Base-by-base conservation (phyloP, 2,797 vertebrate species). In the Fistularia tabacaria region DNA sequence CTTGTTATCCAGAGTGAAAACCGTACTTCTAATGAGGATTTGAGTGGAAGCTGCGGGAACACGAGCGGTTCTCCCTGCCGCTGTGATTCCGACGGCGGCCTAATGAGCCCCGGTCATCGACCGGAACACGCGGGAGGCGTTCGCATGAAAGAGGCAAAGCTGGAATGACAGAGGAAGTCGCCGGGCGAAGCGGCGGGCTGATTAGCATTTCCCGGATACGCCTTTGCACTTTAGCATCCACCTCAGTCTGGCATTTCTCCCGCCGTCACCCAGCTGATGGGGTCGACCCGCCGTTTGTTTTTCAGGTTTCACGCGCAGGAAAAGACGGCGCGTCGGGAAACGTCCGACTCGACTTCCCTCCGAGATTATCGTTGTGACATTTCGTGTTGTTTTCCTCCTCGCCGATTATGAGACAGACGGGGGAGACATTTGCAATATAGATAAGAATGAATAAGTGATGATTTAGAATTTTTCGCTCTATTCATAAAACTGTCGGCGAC, bases 131-230 rank as follows among this genome's bases (percentile, higher is more conserved):
- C 57, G 9, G 45, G 36, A 57, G 50, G 25, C 3, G 40, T 57
- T 54, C 59, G 46, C 63, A 66, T 67, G 51, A 64, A 62, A 50
- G 8, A 3, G 2, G 25, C 25, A 25, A 25, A 25, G 5, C 25
- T 25, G 25, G 2, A 25, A 25, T 25, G 25, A 25, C 2, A 2
- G 2, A 25, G 25, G 25, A 25, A 25, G 25, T 25, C 25, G 25
- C 25, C 25, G 25, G 25, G 25, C 25, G 25, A 51, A 77, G 63
- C 53, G 65, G 63, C 57, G 42, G 69, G 64, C 78, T 81, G 84
- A 86, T 88, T 82, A 78, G 66, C 76, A 81, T 81, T 86, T 86
- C 72, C 72, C 71, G 62, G 49, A 80, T 75, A 77, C 71, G 77
- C 61, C 66, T 64, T 74, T 76, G 62, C 71, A 70, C 71, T 81